A percentile compares a stretch with the other conserved stretches of the same genome.
Evolutionary conservation across 2,113 vertebrate genomes (phyloP).

Genomic region (Leptocoma aspasia): DNA sequence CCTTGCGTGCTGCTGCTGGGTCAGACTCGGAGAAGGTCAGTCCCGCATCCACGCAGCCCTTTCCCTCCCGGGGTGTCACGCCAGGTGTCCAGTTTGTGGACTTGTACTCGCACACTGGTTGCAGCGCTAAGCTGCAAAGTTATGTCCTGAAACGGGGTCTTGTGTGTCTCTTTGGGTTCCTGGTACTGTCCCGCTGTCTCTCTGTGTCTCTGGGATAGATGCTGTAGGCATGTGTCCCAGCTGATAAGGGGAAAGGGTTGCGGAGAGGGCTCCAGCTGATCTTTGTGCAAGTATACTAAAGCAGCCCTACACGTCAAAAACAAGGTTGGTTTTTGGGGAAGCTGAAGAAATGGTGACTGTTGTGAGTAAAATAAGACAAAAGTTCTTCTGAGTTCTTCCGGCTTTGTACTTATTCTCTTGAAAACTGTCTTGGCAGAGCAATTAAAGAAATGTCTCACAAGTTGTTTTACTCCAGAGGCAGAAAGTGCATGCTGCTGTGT

Average conservation of each 20-base stretch:
- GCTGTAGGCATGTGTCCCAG: accelerated
- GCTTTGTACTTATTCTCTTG: neutral
- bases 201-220: neutral
- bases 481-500: neutral
- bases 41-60: accelerated
- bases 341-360: neutral
- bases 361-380: neutral
- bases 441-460: neutral
- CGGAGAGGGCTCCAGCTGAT: neutral
- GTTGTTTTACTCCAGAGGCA: neutral
- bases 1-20: accelerated
- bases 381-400: neutral
- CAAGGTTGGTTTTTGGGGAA: neutral
- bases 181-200: accelerated
- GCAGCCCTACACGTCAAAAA: accelerated
- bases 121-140: neutral
- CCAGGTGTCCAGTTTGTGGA: neutral
- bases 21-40: neutral
- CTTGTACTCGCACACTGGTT: neutral
- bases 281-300: accelerated
- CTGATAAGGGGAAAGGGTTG: neutral
- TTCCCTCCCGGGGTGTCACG: neutral
- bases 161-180: neutral
- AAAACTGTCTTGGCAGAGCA: neutral
- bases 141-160: neutral